Conservation (phyloP, 2,113 vertebrate genomes). For the Myotis lucifugus region DNA sequence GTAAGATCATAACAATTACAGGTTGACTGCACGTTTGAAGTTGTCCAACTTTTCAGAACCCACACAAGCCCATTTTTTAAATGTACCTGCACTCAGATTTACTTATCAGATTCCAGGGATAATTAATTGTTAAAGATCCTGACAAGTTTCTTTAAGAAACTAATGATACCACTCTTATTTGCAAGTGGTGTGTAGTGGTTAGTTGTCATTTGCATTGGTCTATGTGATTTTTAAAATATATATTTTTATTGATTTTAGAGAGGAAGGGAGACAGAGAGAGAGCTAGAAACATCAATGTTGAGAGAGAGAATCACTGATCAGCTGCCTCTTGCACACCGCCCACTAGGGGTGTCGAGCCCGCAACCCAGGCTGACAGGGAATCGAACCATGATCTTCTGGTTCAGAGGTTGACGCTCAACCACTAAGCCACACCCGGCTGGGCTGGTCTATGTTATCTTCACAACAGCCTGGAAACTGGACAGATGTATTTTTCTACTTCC, state of each 20-base stretch:
- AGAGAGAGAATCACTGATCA: too few relatives aligned
- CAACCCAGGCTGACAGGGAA: too few relatives aligned
- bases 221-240: neutral
- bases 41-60: neutral
- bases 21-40: neutral
- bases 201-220: neutral
- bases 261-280: too few relatives aligned
- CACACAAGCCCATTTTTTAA: slow-evolving; percentile 8
- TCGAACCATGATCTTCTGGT: too few relatives aligned
- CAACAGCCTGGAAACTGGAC: neutral
- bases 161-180: neutral
- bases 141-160: neutral
- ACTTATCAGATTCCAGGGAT: slow-evolving; percentile 13
- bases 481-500: neutral
- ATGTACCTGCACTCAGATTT: neutral
- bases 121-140: neutral
- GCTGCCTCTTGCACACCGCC: too few relatives aligned
- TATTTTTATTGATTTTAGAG: too few relatives aligned
- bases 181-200: neutral
- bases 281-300: too few relatives aligned
- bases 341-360: too few relatives aligned
- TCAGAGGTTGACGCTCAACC: too few relatives aligned
- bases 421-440: too few relatives aligned
- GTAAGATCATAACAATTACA: neutral
- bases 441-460: neutral